Percentiles rank a stretch among this genome's conserved stretches.
phyloP scores from a whole-genome alignment of 1,140 invertebrate species.

The Gyrodactylus bullatarudis region DNA sequence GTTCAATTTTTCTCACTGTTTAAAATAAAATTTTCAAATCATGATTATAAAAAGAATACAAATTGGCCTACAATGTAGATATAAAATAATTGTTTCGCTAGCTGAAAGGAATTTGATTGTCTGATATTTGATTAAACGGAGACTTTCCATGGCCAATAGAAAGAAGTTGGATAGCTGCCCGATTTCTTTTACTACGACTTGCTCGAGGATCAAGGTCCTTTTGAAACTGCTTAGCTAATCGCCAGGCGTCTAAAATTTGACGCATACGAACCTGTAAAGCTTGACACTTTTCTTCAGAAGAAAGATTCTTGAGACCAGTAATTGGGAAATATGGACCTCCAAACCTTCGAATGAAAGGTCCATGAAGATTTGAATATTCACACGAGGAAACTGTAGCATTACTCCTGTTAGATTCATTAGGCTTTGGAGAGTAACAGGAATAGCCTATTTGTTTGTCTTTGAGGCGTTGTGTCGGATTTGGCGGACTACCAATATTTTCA shows the following conservation, averaged over 20 bases:
- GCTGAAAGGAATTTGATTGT: not conserved
- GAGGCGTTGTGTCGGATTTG: not conserved
- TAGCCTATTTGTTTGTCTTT: not conserved
- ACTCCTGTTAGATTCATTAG: not conserved
- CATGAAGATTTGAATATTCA: not conserved
- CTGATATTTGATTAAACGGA: not conserved
- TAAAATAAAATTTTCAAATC: too few species aligned
- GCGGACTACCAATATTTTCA: not conserved
- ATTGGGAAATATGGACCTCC: not conserved
- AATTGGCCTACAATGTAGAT: too few species aligned
- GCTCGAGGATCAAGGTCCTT: not conserved
- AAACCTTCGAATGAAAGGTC: not conserved
- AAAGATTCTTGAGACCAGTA: not conserved
- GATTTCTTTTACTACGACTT: not conserved
- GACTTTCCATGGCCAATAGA: not conserved
- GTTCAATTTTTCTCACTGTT: too few species aligned
- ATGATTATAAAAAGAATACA: too few species aligned
- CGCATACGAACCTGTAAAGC: not conserved
- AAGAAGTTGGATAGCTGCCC: not conserved
- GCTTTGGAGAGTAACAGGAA: not conserved
- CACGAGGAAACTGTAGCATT: not conserved
- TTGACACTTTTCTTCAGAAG: not conserved
- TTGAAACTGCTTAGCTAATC: not conserved
- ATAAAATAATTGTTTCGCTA: not conserved
- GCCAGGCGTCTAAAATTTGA: not conserved